Base-by-base conservation (phyloP, 2,113 vertebrate species). In the Ictidomys tridecemlineatus region DNA sequence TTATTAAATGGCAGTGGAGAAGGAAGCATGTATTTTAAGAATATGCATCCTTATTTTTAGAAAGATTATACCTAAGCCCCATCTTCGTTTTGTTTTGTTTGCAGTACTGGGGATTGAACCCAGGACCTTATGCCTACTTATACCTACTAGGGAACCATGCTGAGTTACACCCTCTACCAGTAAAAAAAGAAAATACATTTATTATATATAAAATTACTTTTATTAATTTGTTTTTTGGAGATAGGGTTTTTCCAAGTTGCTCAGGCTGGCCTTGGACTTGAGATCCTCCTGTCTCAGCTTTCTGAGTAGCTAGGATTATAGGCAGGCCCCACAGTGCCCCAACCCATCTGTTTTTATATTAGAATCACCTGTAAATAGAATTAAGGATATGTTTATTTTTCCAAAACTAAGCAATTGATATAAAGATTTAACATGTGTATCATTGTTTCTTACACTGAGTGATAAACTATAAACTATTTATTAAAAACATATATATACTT, bases 341-440 rank as follows among this genome's bases (percentile, higher is more conserved):
- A 70, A 34, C 32, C 0, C 67, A 3, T 70, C 24, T 74, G 22
- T 85, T 95, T 95, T 96, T 70, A 91, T 74, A 48, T 95, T 78
- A 61, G 39, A 79, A 85, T 94, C 34, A 61, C 37, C 48, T 67
- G 28, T 79, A n/a, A 85, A 76, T 39, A 91, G 39, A 51, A 77
- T 93, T 74, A 74, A 97, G 84, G 45, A 97, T 94, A 89, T 87
- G 20, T 22, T 94, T 18, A 34, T 91, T 61, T 86, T 91, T 92
- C 20, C n/a, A 65, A 95, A 89, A 76, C 51, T 74, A 79, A 79
- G 13, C 45, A 61, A 5, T 93, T 76, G 78, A 34, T 76, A 76
- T 78, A 96, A 96, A 84, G 85, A 67, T 26, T 61, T 14, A 83
- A 78, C 20, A 32, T 85, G 5, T 48, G 1, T 85, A 37, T 63